Conservation (phyloP, 2,797 vertebrate genomes). For the Chaetodon trifasciatus region DNA sequence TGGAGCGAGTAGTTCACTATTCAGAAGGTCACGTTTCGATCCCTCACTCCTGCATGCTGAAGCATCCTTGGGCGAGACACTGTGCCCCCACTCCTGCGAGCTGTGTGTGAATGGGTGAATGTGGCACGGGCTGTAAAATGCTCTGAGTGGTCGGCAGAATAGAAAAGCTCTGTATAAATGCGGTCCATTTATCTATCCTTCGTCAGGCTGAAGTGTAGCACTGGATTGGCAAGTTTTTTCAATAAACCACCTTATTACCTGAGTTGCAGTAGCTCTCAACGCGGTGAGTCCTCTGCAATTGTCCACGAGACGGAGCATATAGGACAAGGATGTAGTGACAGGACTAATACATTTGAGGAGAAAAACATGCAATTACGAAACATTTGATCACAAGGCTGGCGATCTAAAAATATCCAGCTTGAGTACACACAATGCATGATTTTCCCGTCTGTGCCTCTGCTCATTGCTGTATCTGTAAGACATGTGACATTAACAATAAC, state of each 20-base stretch:
- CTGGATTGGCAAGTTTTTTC: not conserved
- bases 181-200: no score
- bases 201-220: not conserved
- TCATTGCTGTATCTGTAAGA: not conserved
- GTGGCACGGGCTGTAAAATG: no score
- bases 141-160: no score
- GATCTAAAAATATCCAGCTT: slow-evolving; percentile 7
- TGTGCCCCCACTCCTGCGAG: no score
- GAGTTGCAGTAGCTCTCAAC: not conserved
- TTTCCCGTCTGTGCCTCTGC: not conserved
- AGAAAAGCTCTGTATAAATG: no score
- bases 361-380: slow-evolving; percentile 26
- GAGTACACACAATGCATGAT: not conserved
- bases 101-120: no score
- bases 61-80: no score
- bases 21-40: no score
- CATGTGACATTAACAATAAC: not conserved
- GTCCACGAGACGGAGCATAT: not conserved
- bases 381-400: not conserved
- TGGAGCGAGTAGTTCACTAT: no score
- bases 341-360: slow-evolving; percentile 6
- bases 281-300: not conserved
- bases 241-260: not conserved
- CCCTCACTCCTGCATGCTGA: no score
- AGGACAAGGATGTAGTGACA: not conserved